Evolutionary conservation across 23 tunicate species (phyloP), one percentile per base, ranked within the genome.

Genomic region (Ascidia mentula): DNA sequence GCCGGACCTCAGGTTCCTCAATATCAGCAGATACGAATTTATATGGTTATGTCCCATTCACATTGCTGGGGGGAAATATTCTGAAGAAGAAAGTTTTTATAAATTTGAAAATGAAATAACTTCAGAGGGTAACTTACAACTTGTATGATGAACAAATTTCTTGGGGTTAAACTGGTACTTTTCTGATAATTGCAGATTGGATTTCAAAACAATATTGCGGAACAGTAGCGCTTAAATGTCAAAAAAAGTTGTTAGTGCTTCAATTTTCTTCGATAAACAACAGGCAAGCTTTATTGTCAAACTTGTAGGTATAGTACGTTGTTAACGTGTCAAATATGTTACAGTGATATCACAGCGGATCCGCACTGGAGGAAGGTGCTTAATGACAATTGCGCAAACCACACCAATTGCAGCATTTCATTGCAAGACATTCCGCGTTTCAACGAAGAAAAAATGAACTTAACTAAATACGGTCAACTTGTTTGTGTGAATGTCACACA

Each of bases 41-140:
- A 7, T 6, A 73, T 79, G 82, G 90, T 86, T 84, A 12, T 86
- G 90, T 38, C 90, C 90, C 37, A 60, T 78, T 60, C 13, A 33
- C 18, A 72, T 82, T 35, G 72, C 42, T 22, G 34, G 24, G 0
- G 73, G 39, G 1, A 53, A 1, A 3, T 5, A 53, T 53, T 5
- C 24, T 6, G 74, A 34, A 9, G 74, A 45, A 15, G 18, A 70
- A 70, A 34, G 32, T 9, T 28, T 70, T 20, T 6, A 20, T 20
- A 34, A 70, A 20, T 32, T 32, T 3, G 8, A 34, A 6, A 75
- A 75, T 12, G 81, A 76, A 39, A 69, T 53, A 53, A 53, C 15
- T 42, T 12, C 53, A 42, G 15, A 12, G 15, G 15, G 15, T 42
- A 9, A 42, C 15, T 42, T 42, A 9, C 53, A 42, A 42, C 53